Percentiles rank a stretch among this genome's conserved stretches.
These are phyloP conservation scores for Onthophagus taurus DNA, from an alignment of 1,140 invertebrate genomes.

Conservation along the genomic window DNA sequence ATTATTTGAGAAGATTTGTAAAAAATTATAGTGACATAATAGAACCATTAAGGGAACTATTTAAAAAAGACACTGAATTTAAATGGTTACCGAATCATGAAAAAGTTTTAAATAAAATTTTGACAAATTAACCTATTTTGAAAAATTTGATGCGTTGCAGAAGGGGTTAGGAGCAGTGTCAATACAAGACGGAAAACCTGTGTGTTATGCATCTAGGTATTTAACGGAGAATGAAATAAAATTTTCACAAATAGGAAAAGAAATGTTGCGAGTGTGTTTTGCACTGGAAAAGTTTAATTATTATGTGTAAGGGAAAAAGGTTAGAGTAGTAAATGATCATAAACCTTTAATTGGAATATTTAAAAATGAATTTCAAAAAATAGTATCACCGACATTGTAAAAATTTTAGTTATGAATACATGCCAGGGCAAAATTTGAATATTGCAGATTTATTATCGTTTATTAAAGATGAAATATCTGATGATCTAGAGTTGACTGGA, in stretches of 20 bases:
- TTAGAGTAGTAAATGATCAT: background rate
- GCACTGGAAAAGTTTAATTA: background rate
- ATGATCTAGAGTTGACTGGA: no score
- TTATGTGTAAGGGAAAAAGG: background rate
- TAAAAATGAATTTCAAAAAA: background rate
- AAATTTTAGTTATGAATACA: background rate
- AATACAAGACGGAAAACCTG: no score
- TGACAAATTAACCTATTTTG: background rate
- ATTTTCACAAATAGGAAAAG: background rate
- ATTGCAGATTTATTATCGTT: background rate
- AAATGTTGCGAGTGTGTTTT: background rate
- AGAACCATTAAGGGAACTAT: slow-evolving; percentile 19
- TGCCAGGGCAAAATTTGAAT: background rate
- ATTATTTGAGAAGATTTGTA: background rate
- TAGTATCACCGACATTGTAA: background rate
- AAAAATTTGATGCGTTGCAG: slow-evolving; percentile 11
- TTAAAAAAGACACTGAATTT: slow-evolving; percentile 20
- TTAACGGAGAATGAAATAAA: background rate
- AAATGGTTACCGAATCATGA: slow-evolving; percentile 16
- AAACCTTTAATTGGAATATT: background rate
- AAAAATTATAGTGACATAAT: slow-evolving; percentile 22
- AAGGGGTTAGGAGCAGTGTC: background rate
- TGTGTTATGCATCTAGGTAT: no score
- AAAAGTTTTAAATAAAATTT: background rate
- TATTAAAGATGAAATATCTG: slow-evolving; percentile 1